phyloP scores from a whole-genome alignment of 2,113 vertebrate genomes.

The Petrocephalus microphthalmus region DNA sequence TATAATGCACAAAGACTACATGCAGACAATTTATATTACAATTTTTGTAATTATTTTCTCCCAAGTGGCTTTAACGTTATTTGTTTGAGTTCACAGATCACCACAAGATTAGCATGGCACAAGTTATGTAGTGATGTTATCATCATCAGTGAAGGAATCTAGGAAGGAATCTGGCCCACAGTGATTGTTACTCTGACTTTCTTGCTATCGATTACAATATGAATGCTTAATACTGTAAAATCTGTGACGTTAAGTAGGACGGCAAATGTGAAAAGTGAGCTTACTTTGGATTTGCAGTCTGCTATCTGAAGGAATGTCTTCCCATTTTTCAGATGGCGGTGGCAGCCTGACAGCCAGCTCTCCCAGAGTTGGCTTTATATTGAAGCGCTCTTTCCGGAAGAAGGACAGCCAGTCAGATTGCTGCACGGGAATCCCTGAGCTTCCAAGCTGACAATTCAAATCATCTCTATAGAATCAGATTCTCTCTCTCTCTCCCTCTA shows the following conservation, averaged over 20 bases:
- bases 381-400: conserved; percentile 52
- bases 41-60: background rate
- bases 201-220: background rate
- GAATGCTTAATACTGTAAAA: background rate
- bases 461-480: background rate
- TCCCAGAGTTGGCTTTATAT: conserved; percentile 53
- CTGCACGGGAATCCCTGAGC: background rate
- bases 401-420: background rate
- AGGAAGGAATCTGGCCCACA: background rate
- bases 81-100: background rate
- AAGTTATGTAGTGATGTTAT: background rate
- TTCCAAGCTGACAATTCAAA: background rate
- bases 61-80: background rate
- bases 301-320: conserved; percentile 14
- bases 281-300: conserved; percentile 26
- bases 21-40: background rate
- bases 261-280: conserved; percentile 1
- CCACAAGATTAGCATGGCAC: background rate
- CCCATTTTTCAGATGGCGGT: background rate
- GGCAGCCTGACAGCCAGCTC: conserved; percentile 42
- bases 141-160: background rate
- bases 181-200: background rate
- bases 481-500: background rate
- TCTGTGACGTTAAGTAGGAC: background rate
- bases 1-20: background rate